Evolutionary conservation across 2,797 vertebrate species (phyloP).

Genomic region (Rhinophrynus dorsalis): DNA sequence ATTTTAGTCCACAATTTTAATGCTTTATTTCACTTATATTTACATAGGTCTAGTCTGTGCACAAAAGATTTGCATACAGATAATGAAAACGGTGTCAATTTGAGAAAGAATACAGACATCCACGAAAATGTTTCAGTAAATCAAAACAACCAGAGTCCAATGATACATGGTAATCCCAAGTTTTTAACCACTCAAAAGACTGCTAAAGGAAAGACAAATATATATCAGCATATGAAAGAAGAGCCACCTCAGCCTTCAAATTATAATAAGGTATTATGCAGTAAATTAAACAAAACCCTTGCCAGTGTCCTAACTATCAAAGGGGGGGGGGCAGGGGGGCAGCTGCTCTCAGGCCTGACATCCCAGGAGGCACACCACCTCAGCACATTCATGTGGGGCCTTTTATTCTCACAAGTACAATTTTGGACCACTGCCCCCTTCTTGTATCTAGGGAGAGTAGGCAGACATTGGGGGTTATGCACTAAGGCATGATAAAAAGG

Average conservation of each 20-base stretch:
- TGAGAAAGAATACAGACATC: background rate
- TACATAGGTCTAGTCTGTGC: background rate
- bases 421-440: too few relatives aligned
- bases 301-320: too few relatives aligned
- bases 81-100: background rate
- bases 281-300: too few relatives aligned
- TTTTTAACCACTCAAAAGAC: background rate
- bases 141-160: background rate
- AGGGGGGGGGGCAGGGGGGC: too few relatives aligned
- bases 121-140: background rate
- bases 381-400: too few relatives aligned
- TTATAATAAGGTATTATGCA: constrained; percentile 21
- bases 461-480: too few relatives aligned
- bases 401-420: too few relatives aligned
- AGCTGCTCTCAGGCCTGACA: too few relatives aligned
- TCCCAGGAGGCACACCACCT: too few relatives aligned
- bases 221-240: background rate
- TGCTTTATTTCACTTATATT: background rate
- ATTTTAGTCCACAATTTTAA: background rate
- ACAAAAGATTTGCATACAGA: background rate
- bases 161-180: background rate
- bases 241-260: background rate
- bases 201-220: background rate
- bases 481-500: too few relatives aligned
- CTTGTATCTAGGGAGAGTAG: too few relatives aligned